Evolutionary conservation across 2,888 invertebrate species (phyloP).

Genomic region (Patella pellucida): DNA sequence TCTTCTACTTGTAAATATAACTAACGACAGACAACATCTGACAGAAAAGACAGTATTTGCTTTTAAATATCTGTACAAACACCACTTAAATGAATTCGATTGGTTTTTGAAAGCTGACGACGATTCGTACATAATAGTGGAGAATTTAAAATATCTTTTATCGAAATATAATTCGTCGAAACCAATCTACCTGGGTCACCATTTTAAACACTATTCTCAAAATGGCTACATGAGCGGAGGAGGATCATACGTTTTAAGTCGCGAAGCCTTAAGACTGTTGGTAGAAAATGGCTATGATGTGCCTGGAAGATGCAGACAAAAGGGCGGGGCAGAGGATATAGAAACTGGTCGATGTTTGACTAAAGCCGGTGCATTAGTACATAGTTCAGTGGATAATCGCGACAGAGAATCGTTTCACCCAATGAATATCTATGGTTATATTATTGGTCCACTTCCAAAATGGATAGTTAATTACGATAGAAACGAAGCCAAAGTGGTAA

Average conservation of each 20-base stretch:
- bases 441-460: slow-evolving; percentile 40
- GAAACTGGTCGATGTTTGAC: slow-evolving; percentile 92
- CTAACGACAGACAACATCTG: slow-evolving; percentile 89
- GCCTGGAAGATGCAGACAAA: slow-evolving; percentile 77
- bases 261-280: slow-evolving; percentile 82
- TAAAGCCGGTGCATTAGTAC: slow-evolving; percentile 85
- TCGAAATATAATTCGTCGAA: slow-evolving; percentile 80
- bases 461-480: slow-evolving; percentile 41
- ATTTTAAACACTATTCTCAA: slow-evolving; percentile 53
- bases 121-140: slow-evolving; percentile 95
- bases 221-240: slow-evolving; percentile 73
- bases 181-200: slow-evolving; percentile 82
- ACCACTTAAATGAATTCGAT: slow-evolving; percentile 86
- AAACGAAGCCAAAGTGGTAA: slow-evolving; percentile 36
- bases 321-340: slow-evolving; percentile 79
- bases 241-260: slow-evolving; percentile 84
- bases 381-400: slow-evolving; percentile 86
- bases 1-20: slow-evolving; percentile 82
- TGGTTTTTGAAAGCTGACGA: slow-evolving; percentile 99
- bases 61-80: slow-evolving; percentile 86
- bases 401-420: slow-evolving; percentile 93
- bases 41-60: slow-evolving; percentile 97
- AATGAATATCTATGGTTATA: slow-evolving; percentile 77
- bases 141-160: slow-evolving; percentile 92
- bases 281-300: slow-evolving; percentile 82